These are phyloP conservation scores for Phyllostomus discolor DNA, from an alignment of 2,113 vertebrate species.

Conservation along the genomic window DNA sequence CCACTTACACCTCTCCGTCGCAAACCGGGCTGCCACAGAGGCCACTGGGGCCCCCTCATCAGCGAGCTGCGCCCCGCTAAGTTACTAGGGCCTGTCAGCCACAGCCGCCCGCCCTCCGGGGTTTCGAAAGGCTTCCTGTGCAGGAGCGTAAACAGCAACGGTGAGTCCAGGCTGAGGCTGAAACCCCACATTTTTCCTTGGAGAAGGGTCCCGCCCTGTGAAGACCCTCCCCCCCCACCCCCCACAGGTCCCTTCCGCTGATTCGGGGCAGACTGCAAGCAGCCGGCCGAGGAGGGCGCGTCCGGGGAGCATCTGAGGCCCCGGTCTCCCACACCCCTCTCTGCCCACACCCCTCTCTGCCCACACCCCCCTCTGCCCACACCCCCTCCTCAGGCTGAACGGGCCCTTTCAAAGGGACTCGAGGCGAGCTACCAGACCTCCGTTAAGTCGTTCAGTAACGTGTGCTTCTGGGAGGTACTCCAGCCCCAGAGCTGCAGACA, in stretches of 20 bases:
- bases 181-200: neutral
- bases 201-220: neutral
- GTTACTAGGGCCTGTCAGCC: neutral
- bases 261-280: neutral
- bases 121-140: neutral
- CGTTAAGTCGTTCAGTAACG: slow-evolving; percentile 37
- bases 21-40: neutral
- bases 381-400: neutral
- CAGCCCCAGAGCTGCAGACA: neutral
- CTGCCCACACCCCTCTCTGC: fast-evolving
- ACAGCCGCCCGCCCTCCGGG: neutral
- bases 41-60: neutral
- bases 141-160: neutral
- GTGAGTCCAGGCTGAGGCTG: neutral
- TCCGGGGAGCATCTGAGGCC: neutral
- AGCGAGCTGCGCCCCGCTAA: neutral
- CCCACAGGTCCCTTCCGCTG: neutral
- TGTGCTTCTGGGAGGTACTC: neutral
- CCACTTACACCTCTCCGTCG: neutral
- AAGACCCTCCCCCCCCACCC: neutral
- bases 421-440: slow-evolving; percentile 13
- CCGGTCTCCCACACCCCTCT: neutral
- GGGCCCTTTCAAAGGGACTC: slow-evolving; percentile 20
- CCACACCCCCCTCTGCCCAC: fast-evolving
- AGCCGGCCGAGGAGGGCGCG: neutral